These are phyloP conservation scores for Mugil cephalus DNA, from an alignment of 2,113 vertebrate species.

Conservation along the genomic window DNA sequence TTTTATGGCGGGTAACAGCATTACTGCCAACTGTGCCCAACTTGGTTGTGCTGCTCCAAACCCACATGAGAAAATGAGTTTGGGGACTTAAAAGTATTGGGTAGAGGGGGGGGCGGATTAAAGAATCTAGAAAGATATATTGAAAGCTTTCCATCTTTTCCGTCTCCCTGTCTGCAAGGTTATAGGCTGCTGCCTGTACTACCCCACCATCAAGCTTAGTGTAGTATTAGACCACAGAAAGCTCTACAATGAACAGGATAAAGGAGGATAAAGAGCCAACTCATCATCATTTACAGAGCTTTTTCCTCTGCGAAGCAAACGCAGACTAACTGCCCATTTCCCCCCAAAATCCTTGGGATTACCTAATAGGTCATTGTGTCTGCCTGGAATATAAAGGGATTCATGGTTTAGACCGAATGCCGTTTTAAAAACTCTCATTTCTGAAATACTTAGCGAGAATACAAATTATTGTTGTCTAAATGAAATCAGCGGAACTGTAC, in stretches of 20 bases:
- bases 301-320: conserved; percentile 64
- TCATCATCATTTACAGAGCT: conserved; percentile 78
- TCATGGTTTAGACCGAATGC: conserved; percentile 20
- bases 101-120: conserved; percentile 2
- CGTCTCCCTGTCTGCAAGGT: conserved; percentile 43
- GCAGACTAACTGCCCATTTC: conserved; percentile 79
- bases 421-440: conserved; percentile 39
- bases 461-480: conserved; percentile 44
- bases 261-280: conserved; percentile 75
- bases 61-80: conserved; percentile 49
- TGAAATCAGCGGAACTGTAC: conserved; percentile 20
- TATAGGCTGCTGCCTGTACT: conserved; percentile 38
- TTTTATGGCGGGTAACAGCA: conserved; percentile 57
- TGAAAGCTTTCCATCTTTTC: conserved; percentile 57
- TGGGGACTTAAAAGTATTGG: conserved; percentile 30
- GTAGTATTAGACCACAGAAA: conserved; percentile 62
- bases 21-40: conserved; percentile 44
- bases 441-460: conserved; percentile 44
- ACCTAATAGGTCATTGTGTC: conserved; percentile 80
- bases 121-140: conserved; percentile 51
- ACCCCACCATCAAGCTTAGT: conserved; percentile 46
- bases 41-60: conserved; percentile 34
- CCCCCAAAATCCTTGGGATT: conserved; percentile 79
- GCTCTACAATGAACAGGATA: conserved; percentile 70
- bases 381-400: conserved; percentile 68